Conservation (phyloP, 2,113 vertebrate species). For the Dasypus novemcinctus region DNA sequence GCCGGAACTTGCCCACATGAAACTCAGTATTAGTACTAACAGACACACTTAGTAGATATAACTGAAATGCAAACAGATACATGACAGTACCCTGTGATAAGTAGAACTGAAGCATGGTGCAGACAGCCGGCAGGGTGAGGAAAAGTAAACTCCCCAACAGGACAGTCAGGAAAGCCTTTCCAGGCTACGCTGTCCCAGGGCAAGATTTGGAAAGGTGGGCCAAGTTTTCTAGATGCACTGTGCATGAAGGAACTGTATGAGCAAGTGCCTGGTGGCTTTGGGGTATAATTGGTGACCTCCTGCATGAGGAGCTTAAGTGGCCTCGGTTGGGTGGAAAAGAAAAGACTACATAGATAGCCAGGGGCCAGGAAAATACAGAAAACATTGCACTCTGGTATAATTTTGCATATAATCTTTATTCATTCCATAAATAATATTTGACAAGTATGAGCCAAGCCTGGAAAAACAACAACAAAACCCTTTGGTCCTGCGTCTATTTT, state of each 20-base stretch:
- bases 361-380: neutral
- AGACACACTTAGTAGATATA: neutral
- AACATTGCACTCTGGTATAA: neutral
- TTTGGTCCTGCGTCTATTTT: slow-evolving; percentile 2
- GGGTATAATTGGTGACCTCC: neutral
- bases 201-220: neutral
- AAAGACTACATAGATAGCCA: neutral
- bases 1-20: neutral
- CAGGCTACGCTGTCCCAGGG: fast-evolving
- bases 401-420: slow-evolving; percentile 16
- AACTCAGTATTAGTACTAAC: neutral
- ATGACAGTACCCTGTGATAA: neutral
- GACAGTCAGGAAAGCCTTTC: neutral
- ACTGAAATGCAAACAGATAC: neutral
- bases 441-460: slow-evolving; percentile 17
- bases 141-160: neutral
- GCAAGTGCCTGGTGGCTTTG: neutral
- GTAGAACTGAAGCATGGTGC: neutral
- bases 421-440: slow-evolving; percentile 20
- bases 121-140: neutral
- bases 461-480: neutral
- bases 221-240: neutral
- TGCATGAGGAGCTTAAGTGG: no score
- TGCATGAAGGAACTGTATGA: neutral
- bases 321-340: neutral